These are phyloP conservation scores for Poeciliopsis retropinna DNA, from an alignment of 2,113 vertebrate species.

Conservation along the genomic window DNA sequence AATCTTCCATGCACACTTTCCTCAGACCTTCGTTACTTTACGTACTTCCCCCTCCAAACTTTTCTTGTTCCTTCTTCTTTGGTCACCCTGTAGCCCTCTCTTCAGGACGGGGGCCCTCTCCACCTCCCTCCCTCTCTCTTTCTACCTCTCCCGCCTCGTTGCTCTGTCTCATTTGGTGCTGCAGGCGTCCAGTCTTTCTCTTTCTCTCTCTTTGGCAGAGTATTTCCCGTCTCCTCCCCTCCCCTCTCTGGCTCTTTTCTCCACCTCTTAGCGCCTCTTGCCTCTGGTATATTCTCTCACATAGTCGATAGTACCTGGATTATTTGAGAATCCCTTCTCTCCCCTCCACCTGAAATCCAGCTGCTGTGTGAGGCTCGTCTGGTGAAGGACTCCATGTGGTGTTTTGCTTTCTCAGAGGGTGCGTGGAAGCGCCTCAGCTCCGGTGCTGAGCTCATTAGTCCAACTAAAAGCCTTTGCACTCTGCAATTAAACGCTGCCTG, in stretches of 20 bases:
- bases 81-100: conserved; percentile 67
- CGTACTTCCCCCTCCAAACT: conserved; percentile 56
- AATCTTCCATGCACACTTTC: conserved; percentile 40
- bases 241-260: conserved; percentile 57
- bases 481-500: conserved; percentile 83
- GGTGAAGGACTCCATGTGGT: conserved; percentile 40
- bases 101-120: conserved; percentile 65
- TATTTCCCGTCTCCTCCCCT: conserved; percentile 72
- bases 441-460: conserved; percentile 64
- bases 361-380: conserved; percentile 40
- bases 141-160: conserved; percentile 73
- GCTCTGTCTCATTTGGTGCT: conserved; percentile 77
- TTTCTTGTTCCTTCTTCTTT: conserved; percentile 57
- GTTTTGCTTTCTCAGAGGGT: conserved; percentile 36
- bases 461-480: conserved; percentile 67
- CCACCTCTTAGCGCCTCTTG: conserved; percentile 60
- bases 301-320: conserved; percentile 66
- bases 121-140: conserved; percentile 63
- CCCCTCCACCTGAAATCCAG: conserved; percentile 52
- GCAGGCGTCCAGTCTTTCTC: conserved; percentile 63
- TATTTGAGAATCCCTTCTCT: conserved; percentile 33
- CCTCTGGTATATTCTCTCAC: conserved; percentile 66
- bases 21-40: conserved; percentile 29
- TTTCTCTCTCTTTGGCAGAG: conserved; percentile 65
- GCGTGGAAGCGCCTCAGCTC: conserved; percentile 48